Percentiles rank a stretch among this genome's conserved stretches.
These are phyloP conservation scores for Chrysomela aeneicollis DNA, from an alignment of 2,888 invertebrate genomes.

Conservation along the genomic window DNA sequence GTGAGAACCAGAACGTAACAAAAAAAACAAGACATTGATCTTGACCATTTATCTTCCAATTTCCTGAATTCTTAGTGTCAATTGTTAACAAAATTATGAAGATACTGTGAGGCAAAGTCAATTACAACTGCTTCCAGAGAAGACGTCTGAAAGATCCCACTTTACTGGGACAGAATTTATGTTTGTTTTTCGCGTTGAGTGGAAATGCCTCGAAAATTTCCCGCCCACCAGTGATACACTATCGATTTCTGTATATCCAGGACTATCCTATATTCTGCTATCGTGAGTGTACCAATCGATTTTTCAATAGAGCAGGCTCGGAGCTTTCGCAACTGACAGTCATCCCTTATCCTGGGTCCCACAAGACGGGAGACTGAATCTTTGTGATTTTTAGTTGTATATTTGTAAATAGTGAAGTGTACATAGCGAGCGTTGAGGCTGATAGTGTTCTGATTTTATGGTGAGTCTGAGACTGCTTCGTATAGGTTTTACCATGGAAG, in stretches of 20 bases:
- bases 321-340: constrained; percentile 37
- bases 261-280: constrained; percentile 36
- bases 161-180: no score
- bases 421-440: not conserved
- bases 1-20: no score
- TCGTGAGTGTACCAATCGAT: constrained; percentile 58
- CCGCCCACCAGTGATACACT: constrained; percentile 40
- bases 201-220: no score
- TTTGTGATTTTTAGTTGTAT: not conserved
- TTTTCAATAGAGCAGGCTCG: constrained; percentile 46
- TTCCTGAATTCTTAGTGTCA: no score
- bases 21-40: no score
- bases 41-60: no score
- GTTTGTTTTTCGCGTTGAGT: no score
- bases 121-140: no score
- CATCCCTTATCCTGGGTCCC: constrained; percentile 29
- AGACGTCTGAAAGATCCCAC: no score
- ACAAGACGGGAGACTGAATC: not conserved
- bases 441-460: not conserved
- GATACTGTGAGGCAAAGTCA: no score
- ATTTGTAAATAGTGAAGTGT: constrained; percentile 27
- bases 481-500: no score
- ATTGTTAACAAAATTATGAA: no score
- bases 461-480: not conserved
- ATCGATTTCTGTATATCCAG: constrained; percentile 44